Evolutionary conservation across 2,113 vertebrate species (phyloP), one percentile per base, ranked within the genome.

Genomic region (Origma solitaria): DNA sequence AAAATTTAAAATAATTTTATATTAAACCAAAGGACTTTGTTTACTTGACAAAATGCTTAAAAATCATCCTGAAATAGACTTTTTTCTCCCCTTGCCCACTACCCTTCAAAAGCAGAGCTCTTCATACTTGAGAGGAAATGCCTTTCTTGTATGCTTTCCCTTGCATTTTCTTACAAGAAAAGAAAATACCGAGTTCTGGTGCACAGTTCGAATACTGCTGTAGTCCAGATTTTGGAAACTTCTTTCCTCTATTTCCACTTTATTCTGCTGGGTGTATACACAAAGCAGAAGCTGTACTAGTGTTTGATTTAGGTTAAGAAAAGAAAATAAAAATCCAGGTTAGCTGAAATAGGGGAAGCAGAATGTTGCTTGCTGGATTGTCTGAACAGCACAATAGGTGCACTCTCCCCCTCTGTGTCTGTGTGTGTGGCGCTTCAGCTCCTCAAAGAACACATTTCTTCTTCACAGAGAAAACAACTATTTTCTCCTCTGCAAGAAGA

Each of bases 321-420:
- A 72, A 49, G 53, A 28, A 65, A 20, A 88, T 10, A 58, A 47
- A 78, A 78, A 62, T 69, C 33, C 84, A 70, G 71, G 47, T 86
- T 90, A 83, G 15, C 28, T 80, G 75, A 58, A 60, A 76, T 42
- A 68, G 40, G 28, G 38, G 68, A 86, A 88, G 56, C 14, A 64
- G 56, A 95, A 81, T 50, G 35, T 81, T 64, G 33, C 60, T 80
- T 1, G 1, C 76, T 0, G 7, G 53, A 45, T 50, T 86, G 84
- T 88, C 30, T 88, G 92, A 93, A 21, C 21, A 91, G 60, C 82
- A 96, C 90, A 90, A 95, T 64, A 62, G 72, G 72, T 71, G 72
- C 64, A 56, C 79, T 81, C 49, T 91, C 25, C 22, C 58, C 50
- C 42, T 86, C 75, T 58, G 75, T 40, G 86, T 31, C 70, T 65